Percentiles rank a stretch among this genome's conserved stretches.
Conservation (phyloP, 1,140 invertebrate species). For the Panonychus citri region DNA sequence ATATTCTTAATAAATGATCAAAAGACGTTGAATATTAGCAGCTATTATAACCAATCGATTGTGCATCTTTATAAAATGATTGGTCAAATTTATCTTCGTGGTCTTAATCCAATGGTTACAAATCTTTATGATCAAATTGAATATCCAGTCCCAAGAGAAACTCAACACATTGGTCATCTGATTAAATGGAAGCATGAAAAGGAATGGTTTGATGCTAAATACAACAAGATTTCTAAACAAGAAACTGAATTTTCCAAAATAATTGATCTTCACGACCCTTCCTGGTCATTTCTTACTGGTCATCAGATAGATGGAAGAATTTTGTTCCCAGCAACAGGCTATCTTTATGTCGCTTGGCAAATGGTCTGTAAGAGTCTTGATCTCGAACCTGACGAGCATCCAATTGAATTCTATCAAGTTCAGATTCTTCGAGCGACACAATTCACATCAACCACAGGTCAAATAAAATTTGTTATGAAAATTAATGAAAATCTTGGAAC, state of each 20-base stretch:
- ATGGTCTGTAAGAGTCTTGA: constrained; percentile 57
- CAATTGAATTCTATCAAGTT: constrained; percentile 58
- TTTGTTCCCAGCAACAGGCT: constrained; percentile 83
- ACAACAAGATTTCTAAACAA: constrained; percentile 16
- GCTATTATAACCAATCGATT: too few relatives aligned
- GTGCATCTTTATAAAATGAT: too few relatives aligned
- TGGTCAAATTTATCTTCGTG: constrained; percentile 52
- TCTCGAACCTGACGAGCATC: too few relatives aligned
- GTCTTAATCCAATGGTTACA: constrained; percentile 43
- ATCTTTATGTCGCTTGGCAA: constrained; percentile 73
- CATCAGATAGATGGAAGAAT: constrained; percentile 81
- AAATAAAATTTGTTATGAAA: constrained; percentile 65
- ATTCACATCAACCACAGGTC: constrained; percentile 43
- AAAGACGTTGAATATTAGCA: too few relatives aligned
- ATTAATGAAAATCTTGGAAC: constrained; percentile 62
- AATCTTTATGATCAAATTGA: constrained; percentile 46
- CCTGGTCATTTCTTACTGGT: constrained; percentile 51
- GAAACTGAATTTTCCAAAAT: constrained; percentile 39
- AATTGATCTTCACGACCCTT: constrained; percentile 41
- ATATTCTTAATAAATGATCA: too few relatives aligned
- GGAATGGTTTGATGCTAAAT: constrained; percentile 49
- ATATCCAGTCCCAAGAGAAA: constrained; percentile 62
- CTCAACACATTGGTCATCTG: constrained; percentile 55
- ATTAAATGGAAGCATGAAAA: constrained; percentile 72
- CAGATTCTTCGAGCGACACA: constrained; percentile 52